Percentiles rank a stretch among this genome's conserved stretches.
Conservation (phyloP, 2,113 vertebrate species). For the Donacobius atricapilla region DNA sequence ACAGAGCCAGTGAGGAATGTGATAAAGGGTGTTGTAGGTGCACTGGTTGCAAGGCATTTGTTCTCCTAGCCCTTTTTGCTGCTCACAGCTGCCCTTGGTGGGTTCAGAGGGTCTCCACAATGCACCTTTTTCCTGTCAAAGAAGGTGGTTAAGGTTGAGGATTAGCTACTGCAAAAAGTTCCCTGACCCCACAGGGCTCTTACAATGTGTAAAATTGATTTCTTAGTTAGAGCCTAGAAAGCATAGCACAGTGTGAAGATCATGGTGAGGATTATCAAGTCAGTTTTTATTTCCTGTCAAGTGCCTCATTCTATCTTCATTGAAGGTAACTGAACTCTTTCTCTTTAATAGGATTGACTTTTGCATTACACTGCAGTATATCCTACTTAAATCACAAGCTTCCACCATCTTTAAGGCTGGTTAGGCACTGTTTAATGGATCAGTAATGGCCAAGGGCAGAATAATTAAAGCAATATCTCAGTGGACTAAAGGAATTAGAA, state of each 20-base stretch:
- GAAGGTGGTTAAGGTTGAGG: not conserved
- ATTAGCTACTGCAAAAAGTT: not conserved
- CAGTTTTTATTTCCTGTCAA: not conserved
- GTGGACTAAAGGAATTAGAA: slow-evolving; percentile 43
- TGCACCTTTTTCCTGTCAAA: not conserved
- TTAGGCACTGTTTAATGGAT: slow-evolving; percentile 30
- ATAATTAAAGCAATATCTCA: slow-evolving; percentile 48
- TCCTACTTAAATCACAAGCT: not conserved
- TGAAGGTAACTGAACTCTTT: not conserved
- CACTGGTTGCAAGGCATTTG: not conserved
- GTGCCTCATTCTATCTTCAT: not conserved
- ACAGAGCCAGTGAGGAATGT: not conserved
- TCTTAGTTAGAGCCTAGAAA: not conserved
- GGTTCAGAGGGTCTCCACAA: not conserved
- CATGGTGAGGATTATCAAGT: not conserved
- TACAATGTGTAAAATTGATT: not conserved
- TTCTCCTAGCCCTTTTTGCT: not conserved
- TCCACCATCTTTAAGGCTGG: not conserved
- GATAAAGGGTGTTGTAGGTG: not conserved
- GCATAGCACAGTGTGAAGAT: not conserved
- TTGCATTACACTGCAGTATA: not conserved
- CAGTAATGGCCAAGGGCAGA: slow-evolving; percentile 44
- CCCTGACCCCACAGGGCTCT: not conserved
- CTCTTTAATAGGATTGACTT: not conserved
- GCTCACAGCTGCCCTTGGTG: not conserved